A percentile compares a stretch with the other conserved stretches of the same genome.
phyloP scores from a whole-genome alignment of 2,113 vertebrate genomes.

The Ciconia boyciana region DNA sequence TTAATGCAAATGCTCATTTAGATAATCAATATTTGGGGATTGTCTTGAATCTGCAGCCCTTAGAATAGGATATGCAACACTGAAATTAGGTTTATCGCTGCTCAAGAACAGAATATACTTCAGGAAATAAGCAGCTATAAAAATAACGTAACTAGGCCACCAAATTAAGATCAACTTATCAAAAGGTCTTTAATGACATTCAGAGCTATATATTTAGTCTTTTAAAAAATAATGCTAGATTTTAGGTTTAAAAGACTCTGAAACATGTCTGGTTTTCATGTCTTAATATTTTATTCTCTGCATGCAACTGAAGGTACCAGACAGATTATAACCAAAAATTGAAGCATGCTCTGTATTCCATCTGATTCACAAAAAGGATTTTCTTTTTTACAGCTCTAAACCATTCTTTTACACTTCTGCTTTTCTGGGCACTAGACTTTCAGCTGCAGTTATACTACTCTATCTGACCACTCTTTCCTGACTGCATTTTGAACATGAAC shows the following conservation, averaged over 20 bases:
- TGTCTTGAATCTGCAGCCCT: slow-evolving; percentile 11
- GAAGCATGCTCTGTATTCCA: background rate
- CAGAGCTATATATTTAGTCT: background rate
- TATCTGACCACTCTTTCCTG: background rate
- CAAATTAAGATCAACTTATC: slow-evolving; percentile 33
- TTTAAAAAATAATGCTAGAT: background rate
- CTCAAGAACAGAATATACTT: slow-evolving; percentile 27
- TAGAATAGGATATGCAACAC: slow-evolving; percentile 3
- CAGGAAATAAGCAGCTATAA: slow-evolving; percentile 14
- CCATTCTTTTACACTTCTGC: background rate
- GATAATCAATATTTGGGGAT: slow-evolving; percentile 45
- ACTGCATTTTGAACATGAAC: background rate
- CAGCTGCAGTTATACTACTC: background rate
- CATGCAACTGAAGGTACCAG: background rate
- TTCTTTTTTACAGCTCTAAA: background rate
- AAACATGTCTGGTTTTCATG: background rate
- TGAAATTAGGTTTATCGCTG: slow-evolving; percentile 35
- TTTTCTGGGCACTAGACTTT: background rate
- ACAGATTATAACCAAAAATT: background rate
- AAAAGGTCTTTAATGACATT: slow-evolving; percentile 7
- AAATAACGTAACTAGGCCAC: slow-evolving; percentile 8
- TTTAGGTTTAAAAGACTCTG: background rate
- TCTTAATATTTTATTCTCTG: background rate
- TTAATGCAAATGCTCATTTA: slow-evolving; percentile 20
- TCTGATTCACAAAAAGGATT: background rate